These are phyloP conservation scores for Pristionchus entomophagus DNA, from an alignment of 2,888 invertebrate genomes.

Conservation along the genomic window DNA sequence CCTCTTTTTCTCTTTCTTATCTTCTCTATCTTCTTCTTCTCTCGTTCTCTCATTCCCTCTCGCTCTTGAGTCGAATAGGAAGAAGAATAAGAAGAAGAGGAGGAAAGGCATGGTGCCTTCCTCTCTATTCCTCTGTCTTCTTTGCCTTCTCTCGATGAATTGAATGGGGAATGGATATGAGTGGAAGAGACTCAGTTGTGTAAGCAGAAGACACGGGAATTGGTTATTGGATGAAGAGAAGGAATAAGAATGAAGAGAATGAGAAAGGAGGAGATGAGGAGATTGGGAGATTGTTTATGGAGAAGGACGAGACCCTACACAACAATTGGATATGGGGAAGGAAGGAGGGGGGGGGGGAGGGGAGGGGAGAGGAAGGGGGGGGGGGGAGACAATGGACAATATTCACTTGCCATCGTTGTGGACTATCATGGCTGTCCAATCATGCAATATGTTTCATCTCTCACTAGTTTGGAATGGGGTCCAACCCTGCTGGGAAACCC, in stretches of 20 bases:
- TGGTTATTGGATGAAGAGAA: not conserved
- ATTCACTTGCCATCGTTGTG: no score
- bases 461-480: no score
- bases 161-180: not conserved
- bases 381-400: no score
- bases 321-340: not conserved
- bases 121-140: not conserved
- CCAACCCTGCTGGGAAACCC: no score
- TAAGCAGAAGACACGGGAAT: not conserved
- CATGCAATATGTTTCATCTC: no score
- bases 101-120: not conserved
- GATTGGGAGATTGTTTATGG: not conserved
- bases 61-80: no score
- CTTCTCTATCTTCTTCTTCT: not conserved
- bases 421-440: no score
- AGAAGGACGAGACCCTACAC: not conserved
- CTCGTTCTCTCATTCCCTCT: not conserved
- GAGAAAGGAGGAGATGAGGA: not conserved
- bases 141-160: not conserved
- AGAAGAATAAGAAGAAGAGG: no score
- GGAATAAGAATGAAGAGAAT: not conserved
- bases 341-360: not conserved
- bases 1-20: not conserved
- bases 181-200: not conserved
- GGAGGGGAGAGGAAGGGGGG: not conserved